Percentiles rank a stretch among this genome's conserved stretches.
These are phyloP conservation scores for Umimayanthus kanabou DNA, from an alignment of 92 coral and sea anemone genomes.

Conservation along the genomic window DNA sequence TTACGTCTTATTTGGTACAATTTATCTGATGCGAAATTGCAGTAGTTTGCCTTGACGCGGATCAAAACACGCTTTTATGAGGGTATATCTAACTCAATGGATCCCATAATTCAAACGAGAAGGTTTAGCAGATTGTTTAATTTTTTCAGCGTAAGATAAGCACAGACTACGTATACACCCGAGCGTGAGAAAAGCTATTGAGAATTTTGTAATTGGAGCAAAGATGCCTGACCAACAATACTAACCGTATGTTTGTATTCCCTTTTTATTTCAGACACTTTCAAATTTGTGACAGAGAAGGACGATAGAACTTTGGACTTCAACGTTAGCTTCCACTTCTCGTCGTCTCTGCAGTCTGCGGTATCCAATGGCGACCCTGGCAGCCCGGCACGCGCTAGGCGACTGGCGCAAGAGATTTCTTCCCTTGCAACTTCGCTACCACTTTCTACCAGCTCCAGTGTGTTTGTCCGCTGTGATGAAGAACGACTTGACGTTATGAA, in stretches of 20 bases:
- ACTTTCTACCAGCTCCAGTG: conserved; percentile 94
- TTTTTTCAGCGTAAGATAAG: too few relatives aligned
- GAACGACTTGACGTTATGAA: conserved; percentile 98
- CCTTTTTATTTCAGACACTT: conserved; percentile 63
- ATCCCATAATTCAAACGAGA: too few relatives aligned
- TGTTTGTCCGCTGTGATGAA: conserved; percentile 97
- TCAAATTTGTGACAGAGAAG: conserved; percentile 79
- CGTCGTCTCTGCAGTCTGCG: conserved; percentile 90
- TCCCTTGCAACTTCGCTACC: conserved; percentile 98
- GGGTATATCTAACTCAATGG: too few relatives aligned
- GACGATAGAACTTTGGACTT: conserved; percentile 80
- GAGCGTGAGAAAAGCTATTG: too few relatives aligned
- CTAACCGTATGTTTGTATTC: not conserved
- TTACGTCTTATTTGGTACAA: too few relatives aligned
- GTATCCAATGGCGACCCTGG: conserved; percentile 81
- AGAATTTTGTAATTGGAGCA: too few relatives aligned
- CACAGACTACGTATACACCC: too few relatives aligned
- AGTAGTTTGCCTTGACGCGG: too few relatives aligned
- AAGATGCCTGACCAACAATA: not conserved
- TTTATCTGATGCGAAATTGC: too few relatives aligned
- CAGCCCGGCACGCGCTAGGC: conserved; percentile 91
- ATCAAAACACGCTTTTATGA: too few relatives aligned
- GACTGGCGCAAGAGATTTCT: conserved; percentile 97
- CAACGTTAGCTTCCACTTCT: conserved; percentile 86
- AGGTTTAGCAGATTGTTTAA: too few relatives aligned